Conservation (phyloP, 2,113 vertebrate species). For the Solea senegalensis region DNA sequence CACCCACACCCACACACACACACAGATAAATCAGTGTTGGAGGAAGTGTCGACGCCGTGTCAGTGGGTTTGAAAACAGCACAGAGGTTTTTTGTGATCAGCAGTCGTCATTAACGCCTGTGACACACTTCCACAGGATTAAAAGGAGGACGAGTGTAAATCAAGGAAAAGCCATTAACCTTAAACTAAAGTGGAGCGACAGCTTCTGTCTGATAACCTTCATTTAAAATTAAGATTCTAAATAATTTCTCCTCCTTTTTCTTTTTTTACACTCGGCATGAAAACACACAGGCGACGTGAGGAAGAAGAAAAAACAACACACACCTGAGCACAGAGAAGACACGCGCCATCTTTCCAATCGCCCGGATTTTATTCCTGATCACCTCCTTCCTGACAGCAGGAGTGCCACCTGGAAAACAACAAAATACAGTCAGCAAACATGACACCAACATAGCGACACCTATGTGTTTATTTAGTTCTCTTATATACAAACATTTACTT, state of each 20-base stretch:
- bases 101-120: slow-evolving; percentile 11
- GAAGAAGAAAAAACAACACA: background rate
- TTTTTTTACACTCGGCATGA: too few relatives aligned
- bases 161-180: slow-evolving; percentile 60
- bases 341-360: slow-evolving; percentile 98
- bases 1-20: background rate
- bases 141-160: slow-evolving; percentile 56
- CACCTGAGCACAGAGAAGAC: slow-evolving; percentile 99
- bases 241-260: background rate
- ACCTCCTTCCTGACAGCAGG: slow-evolving; percentile 97
- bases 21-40: too few relatives aligned
- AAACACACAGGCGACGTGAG: too few relatives aligned
- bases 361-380: slow-evolving; percentile 98
- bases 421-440: background rate
- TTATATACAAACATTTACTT: too few relatives aligned
- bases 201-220: slow-evolving; percentile 10
- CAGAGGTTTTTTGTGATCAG: slow-evolving; percentile 10
- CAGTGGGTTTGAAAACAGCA: slow-evolving; percentile 16
- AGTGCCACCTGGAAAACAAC: slow-evolving; percentile 82
- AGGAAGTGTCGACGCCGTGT: background rate
- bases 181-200: slow-evolving; percentile 46
- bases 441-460: background rate
- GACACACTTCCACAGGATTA: slow-evolving; percentile 58
- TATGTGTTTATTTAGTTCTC: too few relatives aligned
- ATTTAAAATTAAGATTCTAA: background rate